Percentiles rank a stretch among this genome's conserved stretches.
These are phyloP conservation scores for Etheostoma perlongum DNA, from an alignment of 2,797 vertebrate species.

Conservation along the genomic window DNA sequence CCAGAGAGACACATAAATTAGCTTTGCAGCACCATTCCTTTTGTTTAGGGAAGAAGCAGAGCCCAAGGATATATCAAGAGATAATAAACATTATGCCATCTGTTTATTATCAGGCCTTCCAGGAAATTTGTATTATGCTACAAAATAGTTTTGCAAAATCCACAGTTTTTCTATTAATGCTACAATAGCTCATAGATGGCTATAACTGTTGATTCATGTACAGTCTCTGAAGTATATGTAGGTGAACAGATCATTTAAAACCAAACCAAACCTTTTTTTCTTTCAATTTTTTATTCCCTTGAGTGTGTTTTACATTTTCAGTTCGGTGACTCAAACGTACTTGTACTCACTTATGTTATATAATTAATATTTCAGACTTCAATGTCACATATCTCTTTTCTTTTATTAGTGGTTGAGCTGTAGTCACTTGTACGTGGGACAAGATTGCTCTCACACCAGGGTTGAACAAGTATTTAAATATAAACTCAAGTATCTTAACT, in stretches of 20 bases:
- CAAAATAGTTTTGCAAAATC: conserved; percentile 49
- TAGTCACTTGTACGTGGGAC: neutral
- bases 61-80: conserved; percentile 65
- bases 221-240: neutral
- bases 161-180: conserved; percentile 37
- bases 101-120: conserved; percentile 68
- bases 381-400: neutral
- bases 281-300: conserved; percentile 11
- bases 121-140: conserved; percentile 49
- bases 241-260: neutral
- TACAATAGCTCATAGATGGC: conserved; percentile 1
- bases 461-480: neutral
- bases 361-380: neutral
- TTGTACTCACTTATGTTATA: neutral
- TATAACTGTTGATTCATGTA: neutral
- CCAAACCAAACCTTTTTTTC: neutral
- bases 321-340: conserved; percentile 8
- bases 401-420: neutral
- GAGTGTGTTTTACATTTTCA: conserved; percentile 15
- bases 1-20: conserved; percentile 70
- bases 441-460: neutral
- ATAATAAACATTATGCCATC: conserved; percentile 73
- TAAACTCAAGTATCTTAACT: neutral
- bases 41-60: conserved; percentile 67
- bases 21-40: conserved; percentile 67